Evolutionary conservation across 2,797 vertebrate genomes (phyloP), one percentile per base, ranked within the genome.

Genomic region (Urophycis tenuis): DNA sequence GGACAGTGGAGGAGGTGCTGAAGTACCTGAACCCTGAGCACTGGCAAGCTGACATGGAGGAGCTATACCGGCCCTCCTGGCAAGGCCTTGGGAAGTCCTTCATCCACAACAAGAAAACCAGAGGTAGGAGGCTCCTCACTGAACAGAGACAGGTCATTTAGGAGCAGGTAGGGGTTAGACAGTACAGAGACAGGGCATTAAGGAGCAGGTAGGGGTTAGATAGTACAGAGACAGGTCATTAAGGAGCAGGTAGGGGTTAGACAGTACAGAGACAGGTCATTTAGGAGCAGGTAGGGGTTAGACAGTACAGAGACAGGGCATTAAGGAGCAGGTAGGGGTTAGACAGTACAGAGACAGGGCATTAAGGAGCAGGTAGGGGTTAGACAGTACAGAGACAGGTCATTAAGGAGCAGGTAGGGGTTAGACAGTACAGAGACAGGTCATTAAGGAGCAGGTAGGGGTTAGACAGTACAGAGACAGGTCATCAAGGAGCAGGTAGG

Each of bases 1-100:
- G 92, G 80, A 98, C 97, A 0, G 90, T 99, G 91, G 97, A 99
- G 91, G 97, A 99, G 81, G 95, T 99, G 41, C 96, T 99, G 91
- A 95, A 95, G 74, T 99, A 95, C 81, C 92, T 99, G 41, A 97
- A 99, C 85, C 97, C 97, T 0, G 97, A 99, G 14, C 91, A 94
- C 77, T 99, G 97, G 97, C 96, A 97, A 78, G 86, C 96, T 88
- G 97, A 99, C 87, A 93, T 99, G 89, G 97, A 99, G 72, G 97
- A 99, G 77, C 78, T 99, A 17, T 98, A 98, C 89, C 96, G 95
- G 88, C 96, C 97, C 71, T 90, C 95, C 0, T 98, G 96, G 97
- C 96, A 97, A 0, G 91, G 96, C 77, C 92, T 98, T 80, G 97
- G 97, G 70, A 99, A 99, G 87, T 95, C 96, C 31, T 98, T 96